A percentile compares a stretch with the other conserved stretches of the same genome.
phyloP scores from a whole-genome alignment of 2,888 invertebrate species.

The Eueremaeus valkanovi region DNA sequence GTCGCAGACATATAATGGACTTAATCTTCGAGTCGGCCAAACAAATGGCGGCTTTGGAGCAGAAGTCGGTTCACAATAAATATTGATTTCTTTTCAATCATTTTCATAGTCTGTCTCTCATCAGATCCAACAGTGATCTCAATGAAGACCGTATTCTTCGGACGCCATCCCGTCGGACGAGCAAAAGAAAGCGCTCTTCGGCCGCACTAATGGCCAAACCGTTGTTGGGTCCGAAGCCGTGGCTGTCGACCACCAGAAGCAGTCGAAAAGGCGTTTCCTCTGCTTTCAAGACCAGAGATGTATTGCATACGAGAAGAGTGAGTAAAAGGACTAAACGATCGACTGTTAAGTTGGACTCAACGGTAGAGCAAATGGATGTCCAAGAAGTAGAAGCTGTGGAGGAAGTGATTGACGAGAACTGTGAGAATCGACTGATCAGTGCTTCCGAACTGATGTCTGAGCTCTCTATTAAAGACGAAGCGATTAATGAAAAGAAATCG shows the following conservation, averaged over 20 bases:
- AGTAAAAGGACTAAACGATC: not conserved
- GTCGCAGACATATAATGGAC: too few species aligned
- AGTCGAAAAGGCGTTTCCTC: not conserved
- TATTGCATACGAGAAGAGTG: not conserved
- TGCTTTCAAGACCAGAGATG: not conserved
- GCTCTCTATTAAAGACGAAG: not conserved
- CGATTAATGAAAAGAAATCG: not conserved
- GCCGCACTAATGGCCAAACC: not conserved
- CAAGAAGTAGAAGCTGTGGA: not conserved
- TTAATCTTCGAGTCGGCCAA: not conserved
- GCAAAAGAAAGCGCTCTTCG: conserved; percentile 11
- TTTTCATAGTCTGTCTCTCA: not conserved
- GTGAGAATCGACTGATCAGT: not conserved
- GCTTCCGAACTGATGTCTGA: conserved; percentile 7
- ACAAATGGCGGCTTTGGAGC: conserved; percentile 10
- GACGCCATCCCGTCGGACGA: conserved; percentile 8
- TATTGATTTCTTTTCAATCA: not conserved
- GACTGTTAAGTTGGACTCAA: not conserved
- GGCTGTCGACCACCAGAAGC: not conserved
- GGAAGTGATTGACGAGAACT: not conserved
- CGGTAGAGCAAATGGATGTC: not conserved
- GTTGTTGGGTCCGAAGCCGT: too few species aligned
- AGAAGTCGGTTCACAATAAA: too few species aligned
- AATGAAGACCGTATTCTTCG: not conserved
- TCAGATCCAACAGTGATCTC: not conserved